Percentiles rank a stretch among this genome's conserved stretches.
phyloP scores from a whole-genome alignment of 2,888 invertebrate genomes.

The Plusia festucae region DNA sequence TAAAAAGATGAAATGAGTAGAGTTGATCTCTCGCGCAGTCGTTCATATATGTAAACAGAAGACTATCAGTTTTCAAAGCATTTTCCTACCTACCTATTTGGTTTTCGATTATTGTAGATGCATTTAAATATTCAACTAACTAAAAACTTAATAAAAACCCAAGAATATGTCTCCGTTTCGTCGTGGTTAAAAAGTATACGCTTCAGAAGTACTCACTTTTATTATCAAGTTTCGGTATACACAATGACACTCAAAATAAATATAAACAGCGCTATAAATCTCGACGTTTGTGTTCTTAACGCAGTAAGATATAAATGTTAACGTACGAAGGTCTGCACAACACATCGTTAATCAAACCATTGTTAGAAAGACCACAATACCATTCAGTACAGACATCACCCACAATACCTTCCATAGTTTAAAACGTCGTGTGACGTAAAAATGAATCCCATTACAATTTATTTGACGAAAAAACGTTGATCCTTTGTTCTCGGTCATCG shows the following conservation, averaged over 20 bases:
- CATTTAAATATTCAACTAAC: too few relatives aligned
- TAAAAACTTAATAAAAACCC: too few relatives aligned
- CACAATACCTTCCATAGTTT: constrained; percentile 57
- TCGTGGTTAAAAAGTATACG: background rate
- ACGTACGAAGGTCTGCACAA: constrained; percentile 52
- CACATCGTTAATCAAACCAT: constrained; percentile 69
- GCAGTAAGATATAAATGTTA: constrained; percentile 31
- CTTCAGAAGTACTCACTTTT: background rate
- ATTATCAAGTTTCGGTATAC: background rate
- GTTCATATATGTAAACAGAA: too few relatives aligned
- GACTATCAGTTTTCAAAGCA: too few relatives aligned
- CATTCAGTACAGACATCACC: constrained; percentile 54
- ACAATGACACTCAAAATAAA: background rate
- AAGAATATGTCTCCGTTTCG: too few relatives aligned
- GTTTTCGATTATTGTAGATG: too few relatives aligned
- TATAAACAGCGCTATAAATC: background rate
- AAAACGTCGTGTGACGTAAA: constrained; percentile 54
- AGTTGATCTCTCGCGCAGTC: too few relatives aligned
- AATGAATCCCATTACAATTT: constrained; percentile 60
- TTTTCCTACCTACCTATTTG: too few relatives aligned
- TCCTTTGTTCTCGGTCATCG: constrained; percentile 61
- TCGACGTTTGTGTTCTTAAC: background rate
- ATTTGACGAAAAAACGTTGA: constrained; percentile 47
- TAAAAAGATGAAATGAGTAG: too few relatives aligned
- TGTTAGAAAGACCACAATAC: constrained; percentile 66